phyloP scores from a whole-genome alignment of 1,140 invertebrate genomes.

The Drosophila sproati region DNA sequence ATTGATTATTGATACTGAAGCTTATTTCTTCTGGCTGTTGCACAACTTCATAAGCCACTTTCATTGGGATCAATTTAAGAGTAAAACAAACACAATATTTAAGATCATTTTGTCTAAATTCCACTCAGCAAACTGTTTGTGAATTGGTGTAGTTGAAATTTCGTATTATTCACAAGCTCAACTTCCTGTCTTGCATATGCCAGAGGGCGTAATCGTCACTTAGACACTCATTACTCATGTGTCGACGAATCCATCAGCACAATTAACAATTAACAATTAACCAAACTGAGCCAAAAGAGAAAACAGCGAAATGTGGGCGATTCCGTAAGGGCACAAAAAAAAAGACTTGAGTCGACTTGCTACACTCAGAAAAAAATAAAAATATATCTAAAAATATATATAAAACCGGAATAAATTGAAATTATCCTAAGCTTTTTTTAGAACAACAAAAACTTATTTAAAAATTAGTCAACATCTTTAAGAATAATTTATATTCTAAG shows the following conservation, averaged over 20 bases:
- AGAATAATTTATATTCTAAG: no score
- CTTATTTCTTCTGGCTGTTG: no score
- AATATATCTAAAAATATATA: background rate
- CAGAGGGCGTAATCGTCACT: conserved; percentile 60
- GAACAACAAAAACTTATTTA: no score
- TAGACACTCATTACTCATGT: conserved; percentile 76
- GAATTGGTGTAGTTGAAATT: no score
- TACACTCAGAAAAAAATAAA: background rate
- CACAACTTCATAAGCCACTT: no score
- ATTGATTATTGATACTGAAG: no score
- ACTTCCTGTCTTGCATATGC: conserved; percentile 15
- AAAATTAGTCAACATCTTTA: no score
- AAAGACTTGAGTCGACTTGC: background rate
- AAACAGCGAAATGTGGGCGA: conserved; percentile 23
- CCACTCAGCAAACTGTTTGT: no score
- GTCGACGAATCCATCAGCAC: conserved; percentile 74
- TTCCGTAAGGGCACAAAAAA: conserved; percentile 34
- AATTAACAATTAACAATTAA: conserved; percentile 20
- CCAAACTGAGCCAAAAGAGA: conserved; percentile 16
- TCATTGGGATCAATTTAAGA: no score
- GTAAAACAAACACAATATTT: no score
- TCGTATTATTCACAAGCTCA: background rate
- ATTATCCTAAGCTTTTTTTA: no score
- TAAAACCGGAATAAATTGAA: background rate
- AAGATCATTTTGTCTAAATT: no score